A percentile compares a stretch with the other conserved stretches of the same genome.
Evolutionary conservation across 2,797 vertebrate species (phyloP).

Genomic region (Miichthys miiuy): DNA sequence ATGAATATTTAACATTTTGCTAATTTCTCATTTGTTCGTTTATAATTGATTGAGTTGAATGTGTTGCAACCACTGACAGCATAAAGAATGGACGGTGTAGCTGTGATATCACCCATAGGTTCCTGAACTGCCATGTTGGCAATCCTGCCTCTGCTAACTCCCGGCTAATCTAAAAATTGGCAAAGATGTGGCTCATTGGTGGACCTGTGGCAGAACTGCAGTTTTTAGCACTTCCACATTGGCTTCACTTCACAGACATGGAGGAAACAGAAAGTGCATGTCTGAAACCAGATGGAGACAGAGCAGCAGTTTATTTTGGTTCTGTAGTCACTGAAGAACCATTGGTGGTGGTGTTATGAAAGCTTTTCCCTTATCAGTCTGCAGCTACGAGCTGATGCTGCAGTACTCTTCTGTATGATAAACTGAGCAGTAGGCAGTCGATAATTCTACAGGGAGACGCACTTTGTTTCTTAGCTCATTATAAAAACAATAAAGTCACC

Average conservation of each 20-base stretch:
- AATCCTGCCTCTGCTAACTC: no score
- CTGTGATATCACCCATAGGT: no score
- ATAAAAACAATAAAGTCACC: conserved; percentile 36
- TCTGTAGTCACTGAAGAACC: not conserved
- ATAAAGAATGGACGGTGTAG: no score
- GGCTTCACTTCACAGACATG: no score
- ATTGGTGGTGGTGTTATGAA: not conserved
- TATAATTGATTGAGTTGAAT: not conserved
- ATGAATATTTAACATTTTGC: not conserved
- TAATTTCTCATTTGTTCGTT: not conserved
- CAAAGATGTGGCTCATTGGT: no score
- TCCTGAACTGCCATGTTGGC: no score
- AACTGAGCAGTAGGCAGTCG: conserved; percentile 28
- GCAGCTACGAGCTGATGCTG: conserved; percentile 48
- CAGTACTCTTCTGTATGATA: conserved; percentile 19
- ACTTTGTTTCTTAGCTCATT: conserved; percentile 61
- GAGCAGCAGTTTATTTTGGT: not conserved
- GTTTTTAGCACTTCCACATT: no score
- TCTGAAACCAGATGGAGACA: not conserved
- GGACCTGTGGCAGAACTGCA: no score
- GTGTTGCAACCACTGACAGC: not conserved
- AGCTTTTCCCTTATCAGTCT: conserved; percentile 4
- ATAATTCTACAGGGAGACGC: conserved; percentile 33
- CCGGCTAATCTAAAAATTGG: no score
- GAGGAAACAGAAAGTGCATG: not conserved